Percentiles rank a stretch among this genome's conserved stretches.
Conservation (phyloP, 2,113 vertebrate species). For the Coptodon rendalli region DNA sequence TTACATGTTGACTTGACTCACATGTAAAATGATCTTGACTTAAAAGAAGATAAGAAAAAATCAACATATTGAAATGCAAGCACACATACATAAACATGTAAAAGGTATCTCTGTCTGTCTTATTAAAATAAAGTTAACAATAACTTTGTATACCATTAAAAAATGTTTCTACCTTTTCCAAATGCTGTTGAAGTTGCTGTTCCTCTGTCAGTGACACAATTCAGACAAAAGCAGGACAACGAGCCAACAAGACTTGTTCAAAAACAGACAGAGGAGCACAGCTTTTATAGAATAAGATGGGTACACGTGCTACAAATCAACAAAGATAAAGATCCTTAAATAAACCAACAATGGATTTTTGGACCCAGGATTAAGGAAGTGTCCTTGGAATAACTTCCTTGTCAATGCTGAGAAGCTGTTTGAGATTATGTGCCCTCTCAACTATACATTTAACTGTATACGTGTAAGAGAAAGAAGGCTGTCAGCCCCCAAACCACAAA, state of each 20-base stretch:
- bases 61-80: background rate
- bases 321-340: background rate
- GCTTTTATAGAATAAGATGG: background rate
- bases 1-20: background rate
- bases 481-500: background rate
- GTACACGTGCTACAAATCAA: background rate
- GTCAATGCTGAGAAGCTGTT: background rate
- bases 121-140: background rate
- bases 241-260: background rate
- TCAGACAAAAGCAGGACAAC: background rate
- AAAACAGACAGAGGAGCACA: background rate
- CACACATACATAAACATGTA: background rate
- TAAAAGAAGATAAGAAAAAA: background rate
- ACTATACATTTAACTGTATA: background rate
- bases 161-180: background rate
- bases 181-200: background rate
- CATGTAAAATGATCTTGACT: background rate
- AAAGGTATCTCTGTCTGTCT: background rate
- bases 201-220: background rate
- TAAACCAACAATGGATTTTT: background rate
- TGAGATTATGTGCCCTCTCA: background rate
- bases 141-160: background rate
- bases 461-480: background rate
- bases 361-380: background rate
- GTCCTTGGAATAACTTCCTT: background rate